phyloP scores from a whole-genome alignment of 2,888 invertebrate genomes.

The Diadegma fenestrale region DNA sequence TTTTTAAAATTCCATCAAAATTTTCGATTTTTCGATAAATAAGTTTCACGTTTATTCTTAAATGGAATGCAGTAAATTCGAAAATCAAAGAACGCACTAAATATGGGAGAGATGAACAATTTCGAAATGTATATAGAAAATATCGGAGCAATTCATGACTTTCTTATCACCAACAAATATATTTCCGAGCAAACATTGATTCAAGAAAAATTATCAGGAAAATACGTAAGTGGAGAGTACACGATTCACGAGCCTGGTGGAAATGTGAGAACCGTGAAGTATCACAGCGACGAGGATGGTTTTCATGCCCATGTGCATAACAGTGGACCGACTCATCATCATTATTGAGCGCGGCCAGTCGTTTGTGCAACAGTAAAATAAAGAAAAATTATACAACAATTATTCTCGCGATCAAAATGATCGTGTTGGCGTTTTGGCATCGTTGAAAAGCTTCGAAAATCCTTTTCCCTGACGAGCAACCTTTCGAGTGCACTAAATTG shows the following conservation, averaged over 20 bases:
- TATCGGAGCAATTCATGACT: neutral
- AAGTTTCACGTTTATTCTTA: neutral
- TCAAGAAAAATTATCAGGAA: constrained; percentile 50
- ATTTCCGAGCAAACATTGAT: constrained; percentile 5
- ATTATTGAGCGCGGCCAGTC: neutral
- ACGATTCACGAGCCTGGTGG: constrained; percentile 70
- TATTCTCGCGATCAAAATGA: neutral
- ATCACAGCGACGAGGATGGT: constrained; percentile 70
- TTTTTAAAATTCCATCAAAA: neutral
- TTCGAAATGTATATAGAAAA: neutral
- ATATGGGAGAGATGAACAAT: neutral
- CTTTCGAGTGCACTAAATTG: too few species aligned
- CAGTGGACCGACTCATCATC: constrained; percentile 64
- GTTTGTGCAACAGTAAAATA: neutral
- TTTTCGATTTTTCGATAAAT: neutral
- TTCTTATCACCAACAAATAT: neutral
- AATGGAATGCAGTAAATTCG: neutral
- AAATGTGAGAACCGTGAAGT: constrained; percentile 71
- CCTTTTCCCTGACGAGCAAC: too few species aligned
- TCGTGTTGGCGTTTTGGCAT: too few species aligned
- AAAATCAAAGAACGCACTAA: neutral
- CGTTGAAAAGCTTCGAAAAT: too few species aligned
- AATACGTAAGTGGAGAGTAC: constrained; percentile 70
- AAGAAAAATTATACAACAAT: neutral
- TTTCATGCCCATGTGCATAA: constrained; percentile 68